A percentile compares a stretch with the other conserved stretches of the same genome.
phyloP scores from a whole-genome alignment of 2,888 invertebrate species.

The Drosophila emarginata region DNA sequence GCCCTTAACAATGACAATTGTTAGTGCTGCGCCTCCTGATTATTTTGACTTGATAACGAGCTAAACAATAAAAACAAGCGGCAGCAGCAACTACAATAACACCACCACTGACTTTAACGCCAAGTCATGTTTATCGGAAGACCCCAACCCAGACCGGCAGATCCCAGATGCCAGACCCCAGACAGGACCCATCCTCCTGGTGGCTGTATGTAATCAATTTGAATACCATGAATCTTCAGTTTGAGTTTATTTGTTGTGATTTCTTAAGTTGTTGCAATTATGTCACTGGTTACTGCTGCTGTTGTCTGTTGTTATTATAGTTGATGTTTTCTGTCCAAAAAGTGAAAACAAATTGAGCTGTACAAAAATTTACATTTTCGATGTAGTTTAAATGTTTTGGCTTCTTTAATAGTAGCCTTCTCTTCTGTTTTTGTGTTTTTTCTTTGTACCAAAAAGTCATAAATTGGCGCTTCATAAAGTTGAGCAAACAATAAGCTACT shows the following conservation, averaged over 20 bases:
- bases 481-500: conserved; percentile 60
- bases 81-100: conserved; percentile 40
- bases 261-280: conserved; percentile 75
- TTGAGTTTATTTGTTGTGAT: conserved; percentile 69
- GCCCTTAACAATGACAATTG: conserved; percentile 79
- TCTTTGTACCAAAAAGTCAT: conserved; percentile 28
- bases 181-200: conserved; percentile 48
- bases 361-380: conserved; percentile 50
- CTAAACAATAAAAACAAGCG: conserved; percentile 78
- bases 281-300: conserved; percentile 44
- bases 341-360: conserved; percentile 46
- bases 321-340: conserved; percentile 27
- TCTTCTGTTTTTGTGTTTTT: conserved; percentile 29
- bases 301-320: conserved; percentile 24
- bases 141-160: conserved; percentile 5
- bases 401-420: conserved; percentile 49
- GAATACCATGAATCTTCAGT: conserved; percentile 65
- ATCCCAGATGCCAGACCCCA: conserved; percentile 12
- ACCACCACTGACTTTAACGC: conserved; percentile 43
- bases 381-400: conserved; percentile 42
- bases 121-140: conserved; percentile 76
- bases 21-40: conserved; percentile 78
- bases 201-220: conserved; percentile 66
- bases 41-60: conserved; percentile 83
- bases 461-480: conserved; percentile 56